Evolutionary conservation across 2,888 invertebrate species (phyloP), one percentile per base, ranked within the genome.

Genomic region (Leptinotarsa juncta): DNA sequence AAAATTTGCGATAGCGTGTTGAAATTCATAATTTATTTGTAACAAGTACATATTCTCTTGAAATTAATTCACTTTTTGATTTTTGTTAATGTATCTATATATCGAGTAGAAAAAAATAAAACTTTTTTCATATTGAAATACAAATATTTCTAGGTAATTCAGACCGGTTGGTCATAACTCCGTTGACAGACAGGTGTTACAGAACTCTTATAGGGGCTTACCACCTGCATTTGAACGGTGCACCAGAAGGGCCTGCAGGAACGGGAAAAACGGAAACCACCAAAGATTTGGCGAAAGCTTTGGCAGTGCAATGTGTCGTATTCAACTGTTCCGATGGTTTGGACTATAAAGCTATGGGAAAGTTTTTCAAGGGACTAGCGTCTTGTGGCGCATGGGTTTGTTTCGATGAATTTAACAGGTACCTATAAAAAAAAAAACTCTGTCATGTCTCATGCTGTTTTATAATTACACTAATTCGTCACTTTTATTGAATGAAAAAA

Each of bases 261-360:
- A 96, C 96, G 0, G 96, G 96, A 0, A 96, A 96, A 89, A 96
- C 96, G 0, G 96, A 96, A 89, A 96, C 96, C 20, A 95, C 95
- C 0, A 97, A 97, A 89, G 97, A 97, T 89, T 89, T 97, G 79
- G 96, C 96, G 5, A 96, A 97, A 88, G 97, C 97, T 0, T 85
- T 97, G 67, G 97, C 97, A 0, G 96, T 97, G 1, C 96, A 96
- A 84, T 96, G 96, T 85, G 93, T 96, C 0, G 95, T 96, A 1
- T 96, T 96, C 86, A 96, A 95, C 87, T 96, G 96, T 85, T 96
- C 96, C 0, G 95, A 95, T 84, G 95, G 95, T 15, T 89, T 96
- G 76, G 95, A 96, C 87, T 95, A 95, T 85, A 93, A 95, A 83
- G 94, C 95, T 42, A 95, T 96, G 95, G 94, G 95, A 10, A 96